These are phyloP conservation scores for Malurus cyaneus DNA, from an alignment of 2,113 vertebrate genomes.

Conservation along the genomic window DNA sequence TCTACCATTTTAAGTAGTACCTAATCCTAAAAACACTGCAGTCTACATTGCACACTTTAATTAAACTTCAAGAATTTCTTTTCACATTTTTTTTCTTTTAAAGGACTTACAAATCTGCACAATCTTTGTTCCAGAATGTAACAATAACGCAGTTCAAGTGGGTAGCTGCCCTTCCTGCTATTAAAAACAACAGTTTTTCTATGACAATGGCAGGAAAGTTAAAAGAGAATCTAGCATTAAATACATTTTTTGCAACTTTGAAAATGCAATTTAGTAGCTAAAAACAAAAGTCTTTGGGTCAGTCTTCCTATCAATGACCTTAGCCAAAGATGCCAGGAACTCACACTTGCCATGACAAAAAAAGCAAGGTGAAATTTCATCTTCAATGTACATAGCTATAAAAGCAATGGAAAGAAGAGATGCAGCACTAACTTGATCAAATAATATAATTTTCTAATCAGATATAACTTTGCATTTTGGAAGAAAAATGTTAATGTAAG, in stretches of 20 bases:
- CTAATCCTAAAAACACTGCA: neutral
- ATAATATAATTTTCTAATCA: neutral
- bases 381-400: neutral
- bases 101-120: neutral
- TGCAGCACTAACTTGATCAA: neutral
- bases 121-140: neutral
- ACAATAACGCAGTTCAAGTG: neutral
- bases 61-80: neutral
- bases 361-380: neutral
- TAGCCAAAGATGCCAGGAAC: neutral
- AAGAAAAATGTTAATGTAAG: neutral
- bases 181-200: neutral
- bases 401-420: neutral
- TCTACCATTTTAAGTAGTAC: neutral
- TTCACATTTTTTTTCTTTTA: neutral
- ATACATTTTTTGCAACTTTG: neutral
- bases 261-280: neutral
- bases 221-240: neutral
- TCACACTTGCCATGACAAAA: fast-evolving
- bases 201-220: neutral
- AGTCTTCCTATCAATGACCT: neutral
- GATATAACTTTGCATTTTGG: neutral
- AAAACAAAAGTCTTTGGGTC: neutral
- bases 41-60: neutral
- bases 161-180: neutral